phyloP scores from a whole-genome alignment of 53 echinoderm and acorn worm species.

The Astropecten irregularis region DNA sequence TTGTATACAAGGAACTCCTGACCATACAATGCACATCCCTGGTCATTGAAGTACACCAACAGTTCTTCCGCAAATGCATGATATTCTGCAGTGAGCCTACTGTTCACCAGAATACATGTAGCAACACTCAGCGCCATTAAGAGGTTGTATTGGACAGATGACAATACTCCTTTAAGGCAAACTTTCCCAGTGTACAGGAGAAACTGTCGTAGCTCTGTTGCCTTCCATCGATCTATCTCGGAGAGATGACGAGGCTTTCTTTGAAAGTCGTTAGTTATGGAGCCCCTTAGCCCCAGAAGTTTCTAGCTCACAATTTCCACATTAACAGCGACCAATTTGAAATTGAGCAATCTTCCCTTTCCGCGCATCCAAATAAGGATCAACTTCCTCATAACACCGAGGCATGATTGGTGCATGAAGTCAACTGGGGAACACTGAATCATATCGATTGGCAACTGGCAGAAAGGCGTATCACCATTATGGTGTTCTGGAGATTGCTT shows the following conservation, averaged over 20 bases:
- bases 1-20: constrained; percentile 24
- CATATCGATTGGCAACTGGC: not conserved
- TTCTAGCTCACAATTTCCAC: not conserved
- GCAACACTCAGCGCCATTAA: constrained; percentile 25
- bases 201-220: constrained; percentile 29
- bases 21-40: constrained; percentile 13
- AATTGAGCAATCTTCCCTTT: not conserved
- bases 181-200: constrained; percentile 26
- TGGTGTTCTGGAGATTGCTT: constrained; percentile 56
- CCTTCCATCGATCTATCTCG: constrained; percentile 33
- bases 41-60: not conserved
- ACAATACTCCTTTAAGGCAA: not conserved
- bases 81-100: not conserved
- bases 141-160: not conserved
- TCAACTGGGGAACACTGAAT: not conserved
- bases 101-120: constrained; percentile 8
- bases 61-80: constrained; percentile 4
- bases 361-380: constrained; percentile 63
- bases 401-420: constrained; percentile 58
- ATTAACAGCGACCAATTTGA: not conserved
- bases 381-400: constrained; percentile 61
- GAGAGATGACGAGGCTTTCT: constrained; percentile 19
- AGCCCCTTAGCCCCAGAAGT: not conserved
- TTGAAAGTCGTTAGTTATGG: not conserved
- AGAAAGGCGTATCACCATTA: not conserved